phyloP scores from a whole-genome alignment of 2,888 invertebrate species.

The Pristionchus entomophagus region DNA sequence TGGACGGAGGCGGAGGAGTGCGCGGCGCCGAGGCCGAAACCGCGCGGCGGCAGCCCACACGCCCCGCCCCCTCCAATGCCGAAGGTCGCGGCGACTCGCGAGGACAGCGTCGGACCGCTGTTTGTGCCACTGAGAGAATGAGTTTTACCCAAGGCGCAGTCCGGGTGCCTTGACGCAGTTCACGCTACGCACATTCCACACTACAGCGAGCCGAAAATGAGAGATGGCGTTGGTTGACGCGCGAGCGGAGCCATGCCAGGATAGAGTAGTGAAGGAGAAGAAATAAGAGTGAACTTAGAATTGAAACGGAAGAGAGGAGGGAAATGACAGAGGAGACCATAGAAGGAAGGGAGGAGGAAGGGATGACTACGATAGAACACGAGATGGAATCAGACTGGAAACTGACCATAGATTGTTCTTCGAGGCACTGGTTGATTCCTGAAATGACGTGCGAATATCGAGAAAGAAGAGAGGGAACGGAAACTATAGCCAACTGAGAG shows the following conservation, averaged over 20 bases:
- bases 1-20: slow-evolving; percentile 58
- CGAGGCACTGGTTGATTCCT: slow-evolving; percentile 30
- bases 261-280: neutral
- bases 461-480: neutral
- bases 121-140: slow-evolving; percentile 44
- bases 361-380: neutral
- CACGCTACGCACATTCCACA: neutral
- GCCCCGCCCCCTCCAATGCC: slow-evolving; percentile 28
- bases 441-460: slow-evolving; percentile 29
- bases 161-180: neutral
- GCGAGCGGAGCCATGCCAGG: neutral
- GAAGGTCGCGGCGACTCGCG: slow-evolving; percentile 26
- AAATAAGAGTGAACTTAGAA: neutral
- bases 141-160: neutral
- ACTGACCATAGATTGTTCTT: slow-evolving; percentile 49
- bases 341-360: neutral
- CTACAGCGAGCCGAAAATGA: neutral
- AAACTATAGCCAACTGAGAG: neutral
- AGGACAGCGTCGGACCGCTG: slow-evolving; percentile 45
- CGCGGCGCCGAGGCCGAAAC: slow-evolving; percentile 33
- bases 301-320: neutral
- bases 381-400: slow-evolving; percentile 3
- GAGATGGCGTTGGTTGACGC: neutral
- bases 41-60: slow-evolving; percentile 4
- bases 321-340: slow-evolving; percentile 13